Evolutionary conservation across 53 echinoderm and acorn worm species (phyloP).

Genomic region (Patiria pectinifera): DNA sequence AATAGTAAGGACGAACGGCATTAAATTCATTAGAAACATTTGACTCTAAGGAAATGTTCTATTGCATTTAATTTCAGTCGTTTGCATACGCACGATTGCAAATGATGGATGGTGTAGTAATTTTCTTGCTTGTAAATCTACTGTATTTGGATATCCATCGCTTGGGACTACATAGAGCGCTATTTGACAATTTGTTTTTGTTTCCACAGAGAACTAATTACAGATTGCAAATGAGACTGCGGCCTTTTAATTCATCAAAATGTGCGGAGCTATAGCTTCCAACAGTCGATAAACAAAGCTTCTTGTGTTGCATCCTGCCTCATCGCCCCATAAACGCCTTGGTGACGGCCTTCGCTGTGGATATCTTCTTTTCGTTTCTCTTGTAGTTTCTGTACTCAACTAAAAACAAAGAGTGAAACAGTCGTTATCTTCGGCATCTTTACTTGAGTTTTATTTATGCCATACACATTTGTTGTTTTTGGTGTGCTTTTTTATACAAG

Average conservation of each 20-base stretch:
- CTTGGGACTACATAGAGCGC: too few species aligned
- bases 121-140: too few species aligned
- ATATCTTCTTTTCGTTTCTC: conserved; percentile 47
- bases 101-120: too few species aligned
- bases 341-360: conserved; percentile 44
- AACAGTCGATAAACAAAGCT: too few species aligned
- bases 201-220: neutral
- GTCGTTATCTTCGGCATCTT: neutral
- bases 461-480: neutral
- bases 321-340: conserved; percentile 60
- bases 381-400: conserved; percentile 53
- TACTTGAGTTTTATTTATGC: neutral
- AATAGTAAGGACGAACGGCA: too few species aligned
- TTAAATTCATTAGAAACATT: too few species aligned
- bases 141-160: too few species aligned
- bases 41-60: too few species aligned
- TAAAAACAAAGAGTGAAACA: neutral
- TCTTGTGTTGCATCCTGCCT: neutral
- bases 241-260: neutral
- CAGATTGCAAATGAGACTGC: neutral
- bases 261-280: neutral
- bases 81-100: too few species aligned
- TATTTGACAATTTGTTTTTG: neutral
- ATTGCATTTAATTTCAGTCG: too few species aligned
- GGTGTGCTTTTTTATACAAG: neutral